These are phyloP conservation scores for Hermaeophaga mercurialis DNA, from an alignment of 2,888 invertebrate genomes.

Conservation along the genomic window DNA sequence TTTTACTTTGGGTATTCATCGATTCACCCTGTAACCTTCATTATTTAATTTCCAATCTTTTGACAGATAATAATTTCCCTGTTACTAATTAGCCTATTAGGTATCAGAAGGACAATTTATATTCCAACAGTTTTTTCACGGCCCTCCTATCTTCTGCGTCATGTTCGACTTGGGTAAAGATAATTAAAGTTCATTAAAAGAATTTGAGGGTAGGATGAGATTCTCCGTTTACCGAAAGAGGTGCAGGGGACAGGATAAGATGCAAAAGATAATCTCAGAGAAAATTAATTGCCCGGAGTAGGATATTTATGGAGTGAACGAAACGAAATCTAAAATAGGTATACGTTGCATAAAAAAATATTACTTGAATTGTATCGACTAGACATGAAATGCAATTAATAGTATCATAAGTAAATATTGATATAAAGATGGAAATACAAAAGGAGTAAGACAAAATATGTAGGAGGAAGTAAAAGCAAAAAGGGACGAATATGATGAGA, in stretches of 20 bases:
- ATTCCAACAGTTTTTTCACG: constrained; percentile 10
- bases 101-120: constrained; percentile 24
- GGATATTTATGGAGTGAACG: neutral
- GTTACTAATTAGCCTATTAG: constrained; percentile 8
- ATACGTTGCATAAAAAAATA: too few species aligned
- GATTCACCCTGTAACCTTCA: neutral
- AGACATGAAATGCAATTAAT: too few species aligned
- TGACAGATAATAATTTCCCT: constrained; percentile 9
- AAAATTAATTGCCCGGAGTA: constrained; percentile 61
- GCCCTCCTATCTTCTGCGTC: constrained; percentile 42
- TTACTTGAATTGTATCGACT: too few species aligned
- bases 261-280: constrained; percentile 59
- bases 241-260: constrained; percentile 48
- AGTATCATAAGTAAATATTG: too few species aligned
- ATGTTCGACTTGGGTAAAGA: constrained; percentile 59
- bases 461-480: too few species aligned
- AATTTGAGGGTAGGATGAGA: constrained; percentile 46
- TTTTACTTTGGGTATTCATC: too few species aligned
- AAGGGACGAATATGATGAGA: too few species aligned
- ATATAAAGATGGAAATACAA: too few species aligned
- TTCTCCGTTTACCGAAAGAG: constrained; percentile 45
- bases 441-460: too few species aligned
- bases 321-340: constrained; percentile 27
- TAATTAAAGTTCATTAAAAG: constrained; percentile 62
- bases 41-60: neutral